These are phyloP conservation scores for Sphenopsis melanotis DNA, from an alignment of 2,797 vertebrate genomes.

Conservation along the genomic window DNA sequence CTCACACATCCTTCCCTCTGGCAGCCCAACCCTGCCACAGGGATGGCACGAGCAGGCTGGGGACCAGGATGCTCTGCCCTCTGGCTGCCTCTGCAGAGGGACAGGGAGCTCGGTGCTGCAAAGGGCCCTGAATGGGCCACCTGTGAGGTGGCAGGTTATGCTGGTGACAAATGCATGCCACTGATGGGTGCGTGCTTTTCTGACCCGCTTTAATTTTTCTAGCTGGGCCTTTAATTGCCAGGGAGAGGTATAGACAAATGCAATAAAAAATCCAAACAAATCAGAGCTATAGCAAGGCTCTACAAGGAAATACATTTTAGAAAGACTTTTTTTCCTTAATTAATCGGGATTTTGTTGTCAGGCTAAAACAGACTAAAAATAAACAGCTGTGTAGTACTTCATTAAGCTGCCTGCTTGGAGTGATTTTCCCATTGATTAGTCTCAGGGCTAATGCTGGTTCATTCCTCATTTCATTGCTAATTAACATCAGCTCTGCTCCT, in stretches of 20 bases:
- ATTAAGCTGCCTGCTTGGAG: constrained; percentile 84
- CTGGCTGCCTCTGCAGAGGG: background rate
- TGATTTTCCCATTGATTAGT: constrained; percentile 99
- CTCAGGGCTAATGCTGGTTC: constrained; percentile 91
- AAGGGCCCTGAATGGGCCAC: background rate
- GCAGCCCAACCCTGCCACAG: rapidly evolving
- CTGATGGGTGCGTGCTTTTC: background rate
- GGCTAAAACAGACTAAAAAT: constrained; percentile 82
- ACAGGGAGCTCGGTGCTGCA: background rate
- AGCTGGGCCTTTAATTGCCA: constrained; percentile 13
- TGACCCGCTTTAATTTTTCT: constrained; percentile 41
- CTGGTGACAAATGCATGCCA: background rate
- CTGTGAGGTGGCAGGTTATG: background rate
- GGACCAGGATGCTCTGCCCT: background rate
- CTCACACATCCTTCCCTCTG: background rate
- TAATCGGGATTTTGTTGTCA: constrained; percentile 70
- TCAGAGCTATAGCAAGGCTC: background rate
- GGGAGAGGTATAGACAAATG: constrained; percentile 17
- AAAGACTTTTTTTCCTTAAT: constrained; percentile 45
- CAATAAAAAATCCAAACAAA: background rate
- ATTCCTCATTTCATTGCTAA: constrained; percentile 90
- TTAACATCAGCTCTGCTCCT: constrained; percentile 88
- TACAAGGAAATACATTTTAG: constrained; percentile 56
- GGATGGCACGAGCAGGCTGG: background rate
- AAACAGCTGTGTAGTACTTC: constrained; percentile 86